Evolutionary conservation across 1,140 invertebrate species (phyloP), one percentile per base, ranked within the genome.

Genomic region (Drosophila repletoides): DNA sequence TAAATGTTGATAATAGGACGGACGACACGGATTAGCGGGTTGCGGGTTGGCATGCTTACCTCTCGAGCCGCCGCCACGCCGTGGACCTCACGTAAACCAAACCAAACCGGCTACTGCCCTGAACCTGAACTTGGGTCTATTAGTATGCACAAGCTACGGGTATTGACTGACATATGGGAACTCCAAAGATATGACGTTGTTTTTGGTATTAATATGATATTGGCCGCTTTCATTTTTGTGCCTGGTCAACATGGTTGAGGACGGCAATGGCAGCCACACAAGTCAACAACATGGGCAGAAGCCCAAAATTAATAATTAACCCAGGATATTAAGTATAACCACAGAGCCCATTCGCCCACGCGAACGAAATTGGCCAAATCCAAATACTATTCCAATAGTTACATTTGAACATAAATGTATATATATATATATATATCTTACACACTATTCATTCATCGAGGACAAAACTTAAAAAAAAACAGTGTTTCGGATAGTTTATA

Each of bases 241-340:
- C 45, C 29, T 29, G 19, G n/a, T 28, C 24, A 24, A 40, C 43
- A 38, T 14, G 12, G 31, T 53, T 52, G 46, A 26, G 43, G 19
- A 14, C 48, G 36, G 56, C 59, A 51, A 46, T 58, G 29, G 28
- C 12, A 31, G 38, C 14, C 55, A 26, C 55, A 19, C 21, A 26
- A 19, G n/a, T n/a, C 21, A 6, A 24, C 21, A 36, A 33, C 3
- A 38, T 24, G n/a, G n/a, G n/a, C n/a, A n/a, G n/a, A n/a, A n/a
- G n/a, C n/a, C n/a, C n/a, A n/a, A 69, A 63, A 73, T 72, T 56
- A 64, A 70, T 69, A 79, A 79, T 79, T 77, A 77, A 55, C 58
- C 40, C 56, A 64, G 74, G 53, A 79, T 65, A 79, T 73, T 65
- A 59, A 43, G 58, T 49, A 40, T 55, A 72, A 79, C 70, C 74